Conservation (phyloP, 2,113 vertebrate genomes). For the Nothoprocta pentlandii region DNA sequence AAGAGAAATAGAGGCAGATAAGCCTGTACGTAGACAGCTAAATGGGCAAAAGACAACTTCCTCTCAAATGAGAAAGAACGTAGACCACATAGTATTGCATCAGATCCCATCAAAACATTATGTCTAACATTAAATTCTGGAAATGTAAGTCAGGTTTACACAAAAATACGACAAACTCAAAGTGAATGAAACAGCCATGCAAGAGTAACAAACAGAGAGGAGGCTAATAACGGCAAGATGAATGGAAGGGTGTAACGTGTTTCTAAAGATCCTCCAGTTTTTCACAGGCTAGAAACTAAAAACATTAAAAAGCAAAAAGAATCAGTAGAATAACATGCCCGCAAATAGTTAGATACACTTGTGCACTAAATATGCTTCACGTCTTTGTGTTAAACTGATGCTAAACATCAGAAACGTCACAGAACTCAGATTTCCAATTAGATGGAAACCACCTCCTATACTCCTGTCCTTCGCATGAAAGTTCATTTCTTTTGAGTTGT, state of each 20-base stretch:
- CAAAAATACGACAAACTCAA: neutral
- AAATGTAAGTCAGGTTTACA: neutral
- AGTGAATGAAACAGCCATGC: neutral
- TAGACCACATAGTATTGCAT: neutral
- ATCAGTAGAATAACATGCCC: neutral
- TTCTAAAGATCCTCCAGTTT: neutral
- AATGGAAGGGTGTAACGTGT: neutral
- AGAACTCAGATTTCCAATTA: neutral
- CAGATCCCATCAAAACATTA: neutral
- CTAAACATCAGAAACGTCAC: neutral
- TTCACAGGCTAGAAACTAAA: neutral
- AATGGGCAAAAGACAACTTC: neutral
- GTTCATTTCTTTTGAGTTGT: neutral
- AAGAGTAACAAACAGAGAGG: neutral
- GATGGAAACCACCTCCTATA: neutral
- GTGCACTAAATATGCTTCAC: neutral
- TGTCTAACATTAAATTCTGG: neutral
- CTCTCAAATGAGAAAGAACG: neutral
- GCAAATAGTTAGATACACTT: neutral
- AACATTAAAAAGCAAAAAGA: neutral
- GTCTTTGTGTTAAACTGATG: neutral
- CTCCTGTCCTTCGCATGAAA: neutral
- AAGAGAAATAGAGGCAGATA: neutral
- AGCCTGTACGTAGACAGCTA: neutral
- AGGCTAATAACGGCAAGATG: neutral